Evolutionary conservation across 1,140 invertebrate genomes (phyloP), one percentile per base, ranked within the genome.

Genomic region (Aphelinus certus): DNA sequence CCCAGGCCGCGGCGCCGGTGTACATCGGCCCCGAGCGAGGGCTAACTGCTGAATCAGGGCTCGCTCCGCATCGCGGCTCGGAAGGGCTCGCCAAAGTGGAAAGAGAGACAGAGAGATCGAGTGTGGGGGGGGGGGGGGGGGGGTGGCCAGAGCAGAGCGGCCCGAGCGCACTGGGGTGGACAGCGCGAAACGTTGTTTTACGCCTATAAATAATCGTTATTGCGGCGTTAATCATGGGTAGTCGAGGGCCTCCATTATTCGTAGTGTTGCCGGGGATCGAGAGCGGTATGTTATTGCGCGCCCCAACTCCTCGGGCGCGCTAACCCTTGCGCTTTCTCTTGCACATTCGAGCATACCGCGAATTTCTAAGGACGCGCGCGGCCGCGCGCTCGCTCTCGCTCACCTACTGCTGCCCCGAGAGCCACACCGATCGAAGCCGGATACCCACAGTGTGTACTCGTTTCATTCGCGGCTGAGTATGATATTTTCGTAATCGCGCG

Each of bases 151-250:
- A 1, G 26, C 3, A 7, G 7, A 58, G 57, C 46, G 7, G 47
- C 26, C 26, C 26, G 26, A 26, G 26, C 26, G 26, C 62, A 10
- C 64, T 77, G 65, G 76, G 75, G 79, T 81, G 83, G 83, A 84
- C 83, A 83, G 70, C 77, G 82, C 81, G 82, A 84, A 85, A 85
- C 83, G 83, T 84, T 84, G 83, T 85, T 84, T 85, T 84, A 80
- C 76, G 78, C 81, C 84, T 83, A 85, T 85, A 85, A 85, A 85
- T 85, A 84, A 84, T 85, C 82, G 83, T 85, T 85, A 85, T 85
- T 85, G 82, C 83, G 78, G 78, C 82, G 83, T 85, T 85, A 84
- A 85, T 84, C 83, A 85, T 83, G 82, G 83, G 81, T 83, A 81
- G 82, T 82, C 81, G 80, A 78, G 79, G 79, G 79, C 77, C 81